These are phyloP conservation scores for Lithophane semibrunnea DNA, from an alignment of 2,888 invertebrate genomes.

Conservation along the genomic window DNA sequence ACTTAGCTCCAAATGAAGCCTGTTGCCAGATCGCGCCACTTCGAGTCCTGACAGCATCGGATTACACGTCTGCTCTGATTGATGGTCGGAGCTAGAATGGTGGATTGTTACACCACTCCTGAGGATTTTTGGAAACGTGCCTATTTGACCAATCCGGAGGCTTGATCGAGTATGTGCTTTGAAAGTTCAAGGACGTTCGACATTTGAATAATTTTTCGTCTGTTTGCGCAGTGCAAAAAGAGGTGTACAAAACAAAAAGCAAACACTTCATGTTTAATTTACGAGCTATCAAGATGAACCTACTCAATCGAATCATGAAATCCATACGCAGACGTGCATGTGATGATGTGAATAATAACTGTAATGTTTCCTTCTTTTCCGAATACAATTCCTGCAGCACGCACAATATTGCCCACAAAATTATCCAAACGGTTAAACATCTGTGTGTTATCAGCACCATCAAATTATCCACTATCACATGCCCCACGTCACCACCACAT, in stretches of 20 bases:
- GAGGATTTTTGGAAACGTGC: slow-evolving; percentile 54
- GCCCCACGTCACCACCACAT: slow-evolving; percentile 10
- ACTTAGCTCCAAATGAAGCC: slow-evolving; percentile 56
- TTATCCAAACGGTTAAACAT: too few species aligned
- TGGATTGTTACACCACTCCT: slow-evolving; percentile 54
- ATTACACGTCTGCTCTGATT: slow-evolving; percentile 58
- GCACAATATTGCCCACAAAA: too few species aligned
- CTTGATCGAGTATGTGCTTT: slow-evolving; percentile 34
- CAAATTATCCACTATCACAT: neutral
- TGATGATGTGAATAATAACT: too few species aligned
- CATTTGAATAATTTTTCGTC: neutral
- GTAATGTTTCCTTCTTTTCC: too few species aligned
- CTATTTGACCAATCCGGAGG: slow-evolving; percentile 26
- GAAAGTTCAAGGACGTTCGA: slow-evolving; percentile 16
- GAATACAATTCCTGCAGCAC: too few species aligned
- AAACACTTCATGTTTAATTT: slow-evolving; percentile 17
- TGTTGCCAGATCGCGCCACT: slow-evolving; percentile 31
- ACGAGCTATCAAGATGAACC: neutral
- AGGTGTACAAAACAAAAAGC: neutral
- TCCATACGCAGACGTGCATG: neutral
- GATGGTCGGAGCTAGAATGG: slow-evolving; percentile 40
- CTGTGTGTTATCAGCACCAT: neutral
- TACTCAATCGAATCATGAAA: slow-evolving; percentile 2
- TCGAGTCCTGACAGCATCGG: slow-evolving; percentile 53
- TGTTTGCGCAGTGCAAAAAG: slow-evolving; percentile 10